Conservation (phyloP, 1,140 invertebrate species). For the Choristoneura fumiferana region DNA sequence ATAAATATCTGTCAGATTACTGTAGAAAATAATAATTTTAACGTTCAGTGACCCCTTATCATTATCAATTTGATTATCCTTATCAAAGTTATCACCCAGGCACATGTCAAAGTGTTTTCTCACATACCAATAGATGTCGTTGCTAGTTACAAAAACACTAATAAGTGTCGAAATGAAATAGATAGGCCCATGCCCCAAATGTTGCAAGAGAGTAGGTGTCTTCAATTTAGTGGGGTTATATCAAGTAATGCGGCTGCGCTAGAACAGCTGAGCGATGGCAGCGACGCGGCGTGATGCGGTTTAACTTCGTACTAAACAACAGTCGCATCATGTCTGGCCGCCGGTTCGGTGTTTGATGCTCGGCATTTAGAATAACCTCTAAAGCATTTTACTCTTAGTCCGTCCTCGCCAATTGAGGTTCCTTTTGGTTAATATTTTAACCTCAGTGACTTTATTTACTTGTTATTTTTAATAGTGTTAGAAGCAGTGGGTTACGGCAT, state of each 20-base stretch:
- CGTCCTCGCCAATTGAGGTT: slow-evolving; percentile 56
- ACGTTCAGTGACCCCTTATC: neutral
- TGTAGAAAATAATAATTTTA: no score
- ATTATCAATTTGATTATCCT: neutral
- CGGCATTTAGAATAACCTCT: slow-evolving; percentile 58
- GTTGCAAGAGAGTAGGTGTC: slow-evolving; percentile 13
- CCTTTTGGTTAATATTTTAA: slow-evolving; percentile 44
- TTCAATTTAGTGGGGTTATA: slow-evolving; percentile 46
- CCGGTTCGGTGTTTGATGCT: slow-evolving; percentile 67
- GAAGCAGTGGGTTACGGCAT: slow-evolving; percentile 39
- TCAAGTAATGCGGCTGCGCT: slow-evolving; percentile 56
- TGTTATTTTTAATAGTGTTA: slow-evolving; percentile 38
- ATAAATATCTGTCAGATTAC: no score
- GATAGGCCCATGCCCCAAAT: slow-evolving; percentile 16
- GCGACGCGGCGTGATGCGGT: slow-evolving; percentile 53
- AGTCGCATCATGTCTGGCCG: slow-evolving; percentile 76
- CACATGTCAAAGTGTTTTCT: neutral
- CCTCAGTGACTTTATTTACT: slow-evolving; percentile 45
- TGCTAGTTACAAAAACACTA: neutral
- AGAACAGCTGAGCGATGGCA: slow-evolving; percentile 69
- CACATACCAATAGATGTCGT: slow-evolving; percentile 17
- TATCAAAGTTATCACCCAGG: slow-evolving; percentile 5
- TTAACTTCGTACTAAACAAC: slow-evolving; percentile 55
- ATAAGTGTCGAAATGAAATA: neutral
- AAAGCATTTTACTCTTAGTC: slow-evolving; percentile 57